phyloP scores from a whole-genome alignment of 2,113 vertebrate species.

The Mastomys coucha region DNA sequence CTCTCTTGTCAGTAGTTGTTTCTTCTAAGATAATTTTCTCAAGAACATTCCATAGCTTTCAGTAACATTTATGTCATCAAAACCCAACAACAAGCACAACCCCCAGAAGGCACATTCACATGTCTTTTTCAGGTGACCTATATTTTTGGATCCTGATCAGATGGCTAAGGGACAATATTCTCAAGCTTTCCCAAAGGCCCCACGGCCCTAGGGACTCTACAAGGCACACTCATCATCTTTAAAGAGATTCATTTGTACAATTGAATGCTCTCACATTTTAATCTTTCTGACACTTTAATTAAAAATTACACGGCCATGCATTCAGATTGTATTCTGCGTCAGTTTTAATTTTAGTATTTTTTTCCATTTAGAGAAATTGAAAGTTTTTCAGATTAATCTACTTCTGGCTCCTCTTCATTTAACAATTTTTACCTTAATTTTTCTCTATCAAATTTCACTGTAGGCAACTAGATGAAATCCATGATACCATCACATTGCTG shows the following conservation, averaged over 20 bases:
- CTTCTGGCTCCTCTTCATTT: not conserved
- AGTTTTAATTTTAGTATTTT: slow-evolving; percentile 39
- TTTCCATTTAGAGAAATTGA: slow-evolving; percentile 4
- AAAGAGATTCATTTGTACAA: not conserved
- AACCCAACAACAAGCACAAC: not conserved
- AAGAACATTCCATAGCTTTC: slow-evolving; percentile 20
- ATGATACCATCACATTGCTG: not conserved
- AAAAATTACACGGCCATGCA: not conserved
- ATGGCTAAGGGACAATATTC: not conserved
- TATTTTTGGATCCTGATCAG: not conserved
- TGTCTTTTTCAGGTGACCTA: not conserved
- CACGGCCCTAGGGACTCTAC: not conserved
- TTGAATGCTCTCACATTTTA: not conserved
- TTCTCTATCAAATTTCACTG: not conserved
- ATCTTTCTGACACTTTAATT: slow-evolving; percentile 15
- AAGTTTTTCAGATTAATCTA: slow-evolving; percentile 15
- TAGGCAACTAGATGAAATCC: not conserved
- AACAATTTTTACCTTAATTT: not conserved
- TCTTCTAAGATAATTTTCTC: slow-evolving; percentile 15
- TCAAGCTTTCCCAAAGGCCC: not conserved
- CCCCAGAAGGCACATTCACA: not conserved
- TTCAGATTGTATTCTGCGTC: not conserved
- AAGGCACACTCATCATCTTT: not conserved
- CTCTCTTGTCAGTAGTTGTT: not conserved
- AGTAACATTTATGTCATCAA: not conserved